phyloP scores from a whole-genome alignment of 1,140 invertebrate genomes.

The Bombus confusus region DNA sequence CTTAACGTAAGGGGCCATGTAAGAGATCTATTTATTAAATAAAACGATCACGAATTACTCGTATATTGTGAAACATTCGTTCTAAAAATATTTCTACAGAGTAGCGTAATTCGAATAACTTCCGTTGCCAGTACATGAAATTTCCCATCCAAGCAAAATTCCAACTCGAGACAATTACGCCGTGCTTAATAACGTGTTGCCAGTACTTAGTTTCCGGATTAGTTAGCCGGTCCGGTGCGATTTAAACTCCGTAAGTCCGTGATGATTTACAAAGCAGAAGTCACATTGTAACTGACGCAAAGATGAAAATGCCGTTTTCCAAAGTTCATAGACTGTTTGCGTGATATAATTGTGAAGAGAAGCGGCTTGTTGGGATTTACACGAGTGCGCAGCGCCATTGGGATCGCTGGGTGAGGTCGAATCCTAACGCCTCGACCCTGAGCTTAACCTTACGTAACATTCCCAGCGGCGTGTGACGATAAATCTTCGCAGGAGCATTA shows the following conservation, averaged over 20 bases:
- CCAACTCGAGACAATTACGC: conserved; percentile 14
- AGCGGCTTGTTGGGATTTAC: conserved; percentile 53
- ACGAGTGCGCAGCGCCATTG: conserved; percentile 28
- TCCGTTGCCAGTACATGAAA: neutral
- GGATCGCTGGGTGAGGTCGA: conserved; percentile 38
- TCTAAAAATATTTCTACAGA: neutral
- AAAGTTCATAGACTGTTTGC: neutral
- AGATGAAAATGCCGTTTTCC: conserved; percentile 15
- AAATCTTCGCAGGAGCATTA: conserved; percentile 69
- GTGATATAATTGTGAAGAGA: neutral
- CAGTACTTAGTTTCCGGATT: conserved; percentile 17
- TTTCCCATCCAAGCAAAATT: neutral
- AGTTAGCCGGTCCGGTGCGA: neutral
- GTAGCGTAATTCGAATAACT: neutral
- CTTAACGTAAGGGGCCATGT: neutral
- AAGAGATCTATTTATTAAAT: neutral
- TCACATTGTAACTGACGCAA: neutral
- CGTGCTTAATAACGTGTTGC: conserved; percentile 1
- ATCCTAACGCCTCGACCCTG: conserved; percentile 61
- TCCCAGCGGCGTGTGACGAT: conserved; percentile 51
- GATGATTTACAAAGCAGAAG: conserved; percentile 6
- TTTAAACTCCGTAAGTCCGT: neutral
- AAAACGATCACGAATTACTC: neutral
- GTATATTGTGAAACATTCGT: neutral
- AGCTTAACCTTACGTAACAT: conserved; percentile 70